A percentile compares a stretch with the other conserved stretches of the same genome.
Evolutionary conservation across 2,888 invertebrate genomes (phyloP).

Genomic region (Microplitis manilae): DNA sequence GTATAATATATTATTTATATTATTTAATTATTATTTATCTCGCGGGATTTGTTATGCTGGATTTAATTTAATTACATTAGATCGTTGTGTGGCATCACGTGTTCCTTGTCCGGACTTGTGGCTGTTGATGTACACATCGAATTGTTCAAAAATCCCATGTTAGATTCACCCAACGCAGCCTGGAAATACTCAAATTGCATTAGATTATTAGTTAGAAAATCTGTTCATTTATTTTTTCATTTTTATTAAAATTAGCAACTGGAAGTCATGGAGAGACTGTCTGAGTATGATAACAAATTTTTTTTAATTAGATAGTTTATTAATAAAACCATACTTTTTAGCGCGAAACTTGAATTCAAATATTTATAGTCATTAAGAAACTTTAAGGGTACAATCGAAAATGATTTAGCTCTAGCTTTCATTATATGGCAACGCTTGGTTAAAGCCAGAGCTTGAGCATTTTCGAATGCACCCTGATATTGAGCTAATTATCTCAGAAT

Average conservation of each 20-base stretch:
- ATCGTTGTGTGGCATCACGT: constrained; percentile 67
- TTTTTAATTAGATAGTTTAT: neutral
- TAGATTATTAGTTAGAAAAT: constrained; percentile 60
- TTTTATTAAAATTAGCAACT: too few species aligned
- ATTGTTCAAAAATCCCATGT: constrained; percentile 73
- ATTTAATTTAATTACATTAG: constrained; percentile 62
- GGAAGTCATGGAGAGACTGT: too few species aligned
- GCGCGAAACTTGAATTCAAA: too few species aligned
- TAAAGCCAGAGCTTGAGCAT: too few species aligned
- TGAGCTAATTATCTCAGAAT: too few species aligned
- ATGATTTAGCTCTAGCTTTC: too few species aligned
- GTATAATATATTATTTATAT: neutral
- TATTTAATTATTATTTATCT: neutral
- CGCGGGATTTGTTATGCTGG: neutral
- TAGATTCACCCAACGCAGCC: constrained; percentile 76
- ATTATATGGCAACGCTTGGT: too few species aligned
- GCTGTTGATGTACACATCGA: constrained; percentile 71
- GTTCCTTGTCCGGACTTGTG: constrained; percentile 72
- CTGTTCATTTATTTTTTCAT: neutral
- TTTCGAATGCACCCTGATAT: too few species aligned
- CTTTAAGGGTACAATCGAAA: too few species aligned
- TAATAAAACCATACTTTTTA: neutral
- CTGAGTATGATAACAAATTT: neutral
- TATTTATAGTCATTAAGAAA: too few species aligned
- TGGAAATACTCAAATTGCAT: constrained; percentile 72